These are phyloP conservation scores for Glaucidium brasilianum DNA, from an alignment of 2,113 vertebrate species.

Conservation along the genomic window DNA sequence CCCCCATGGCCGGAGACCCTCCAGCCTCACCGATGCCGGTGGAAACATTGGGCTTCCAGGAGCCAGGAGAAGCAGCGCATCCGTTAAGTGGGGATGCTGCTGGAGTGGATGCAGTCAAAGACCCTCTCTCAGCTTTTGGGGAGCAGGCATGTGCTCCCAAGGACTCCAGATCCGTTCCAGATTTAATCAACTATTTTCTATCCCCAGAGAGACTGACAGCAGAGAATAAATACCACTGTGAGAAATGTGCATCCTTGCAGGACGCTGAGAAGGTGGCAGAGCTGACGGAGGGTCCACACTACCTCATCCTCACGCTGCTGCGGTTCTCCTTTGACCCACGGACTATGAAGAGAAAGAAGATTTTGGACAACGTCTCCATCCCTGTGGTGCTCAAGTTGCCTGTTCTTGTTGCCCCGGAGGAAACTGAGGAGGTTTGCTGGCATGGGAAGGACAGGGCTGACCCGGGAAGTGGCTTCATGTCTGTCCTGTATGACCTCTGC, in stretches of 20 bases:
- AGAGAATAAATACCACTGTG: conserved; percentile 83
- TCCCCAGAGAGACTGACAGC: conserved; percentile 77
- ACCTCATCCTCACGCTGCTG: conserved; percentile 81
- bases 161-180: conserved; percentile 73
- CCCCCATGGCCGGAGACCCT: neutral
- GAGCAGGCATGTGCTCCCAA: conserved; percentile 4
- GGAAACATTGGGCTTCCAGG: conserved; percentile 22
- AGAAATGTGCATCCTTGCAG: conserved; percentile 78
- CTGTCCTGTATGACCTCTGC: conserved; percentile 76
- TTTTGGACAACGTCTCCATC: conserved; percentile 77
- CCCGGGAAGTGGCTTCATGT: conserved; percentile 23
- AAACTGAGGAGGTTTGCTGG: neutral
- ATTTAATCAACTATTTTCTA: conserved; percentile 84
- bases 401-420: conserved; percentile 25
- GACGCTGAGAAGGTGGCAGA: conserved; percentile 81
- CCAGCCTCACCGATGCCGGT: neutral
- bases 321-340: conserved; percentile 80
- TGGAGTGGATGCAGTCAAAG: neutral
- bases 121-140: neutral
- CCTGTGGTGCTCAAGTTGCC: conserved; percentile 79
- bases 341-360: conserved; percentile 81
- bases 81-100: neutral
- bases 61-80: neutral
- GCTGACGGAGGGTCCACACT: conserved; percentile 76
- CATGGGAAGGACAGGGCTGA: neutral